Evolutionary conservation across 2,888 invertebrate species (phyloP), one percentile per base, ranked within the genome.

Genomic region (Amphipyra tragopoginis): DNA sequence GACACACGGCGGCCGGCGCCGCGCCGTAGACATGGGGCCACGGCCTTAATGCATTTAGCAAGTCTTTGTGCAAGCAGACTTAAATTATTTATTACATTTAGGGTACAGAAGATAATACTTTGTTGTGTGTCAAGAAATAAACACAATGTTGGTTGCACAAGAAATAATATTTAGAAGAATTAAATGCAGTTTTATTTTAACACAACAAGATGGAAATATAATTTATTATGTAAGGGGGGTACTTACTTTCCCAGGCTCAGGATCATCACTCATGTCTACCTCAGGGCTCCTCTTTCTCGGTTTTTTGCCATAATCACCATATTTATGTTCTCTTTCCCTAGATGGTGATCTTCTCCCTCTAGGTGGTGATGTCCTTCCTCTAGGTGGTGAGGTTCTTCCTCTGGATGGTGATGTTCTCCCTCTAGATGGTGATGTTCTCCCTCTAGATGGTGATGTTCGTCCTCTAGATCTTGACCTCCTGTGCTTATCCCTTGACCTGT

Each of bases 231-330:
- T 21, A 21, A 21, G 1, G 3, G n/a, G 3, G 34, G 1, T 33
- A 81, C 81, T 85, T 86, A 96, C 95, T 83, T 97, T 97, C 0
- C 97, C 97, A 4, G 97, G 95, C 75, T 97, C 97, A 0, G 97
- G 97, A 82, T 97, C 97, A 82, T 97, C 96, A 59, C 96, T 96
- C 76, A 97, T 90, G 73, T 94, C 95, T 59, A 93, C 90, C 33
- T 95, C 95, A 36, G 95, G 95, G 77, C 93, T 96, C 75, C 78
- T 90, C 66, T 87, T 93, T 50, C 85, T 88, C 4, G 79, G 65
- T 54, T 86, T 92, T 60, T 86, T 92, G 0, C 82, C 86, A 82
- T 89, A 85, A 72, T 93, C 83, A 73, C 79, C 86, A 84, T 82
- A 86, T 65, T 76, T 89, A 11, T 74, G 53, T 66, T 78, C 75